phyloP scores from a whole-genome alignment of 2,113 vertebrate genomes.

The Anhinga rufa region DNA sequence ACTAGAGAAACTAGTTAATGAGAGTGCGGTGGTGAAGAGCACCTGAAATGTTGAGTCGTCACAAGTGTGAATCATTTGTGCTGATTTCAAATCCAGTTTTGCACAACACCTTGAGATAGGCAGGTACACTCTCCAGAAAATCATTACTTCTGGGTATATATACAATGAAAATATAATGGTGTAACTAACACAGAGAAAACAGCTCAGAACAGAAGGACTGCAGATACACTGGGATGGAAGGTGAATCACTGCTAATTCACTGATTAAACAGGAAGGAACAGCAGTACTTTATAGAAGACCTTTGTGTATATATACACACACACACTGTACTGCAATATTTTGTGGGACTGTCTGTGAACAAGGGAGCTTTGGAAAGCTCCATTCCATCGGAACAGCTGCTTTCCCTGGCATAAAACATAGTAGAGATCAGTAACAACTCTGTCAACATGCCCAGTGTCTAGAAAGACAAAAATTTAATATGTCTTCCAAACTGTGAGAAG shows the following conservation, averaged over 20 bases:
- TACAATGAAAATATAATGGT: neutral
- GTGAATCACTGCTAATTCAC: neutral
- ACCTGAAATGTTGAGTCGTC: neutral
- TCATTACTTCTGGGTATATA: neutral
- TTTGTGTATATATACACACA: neutral
- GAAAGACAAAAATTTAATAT: neutral
- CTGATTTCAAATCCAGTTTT: neutral
- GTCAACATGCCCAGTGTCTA: neutral
- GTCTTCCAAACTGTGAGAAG: neutral
- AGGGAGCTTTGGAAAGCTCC: neutral
- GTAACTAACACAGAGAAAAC: neutral
- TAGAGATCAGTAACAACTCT: neutral
- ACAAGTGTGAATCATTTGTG: neutral
- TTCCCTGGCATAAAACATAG: neutral
- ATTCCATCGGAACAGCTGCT: neutral
- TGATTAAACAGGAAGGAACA: neutral
- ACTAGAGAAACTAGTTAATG: neutral
- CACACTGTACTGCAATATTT: neutral
- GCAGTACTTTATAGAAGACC: neutral
- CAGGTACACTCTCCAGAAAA: neutral
- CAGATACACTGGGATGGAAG: neutral
- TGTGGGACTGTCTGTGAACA: neutral
- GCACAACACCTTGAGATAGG: neutral
- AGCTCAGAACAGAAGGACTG: neutral
- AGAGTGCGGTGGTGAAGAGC: neutral